Evolutionary conservation across 2,888 invertebrate species (phyloP).

Genomic region (Ceriagrion tenellum): DNA sequence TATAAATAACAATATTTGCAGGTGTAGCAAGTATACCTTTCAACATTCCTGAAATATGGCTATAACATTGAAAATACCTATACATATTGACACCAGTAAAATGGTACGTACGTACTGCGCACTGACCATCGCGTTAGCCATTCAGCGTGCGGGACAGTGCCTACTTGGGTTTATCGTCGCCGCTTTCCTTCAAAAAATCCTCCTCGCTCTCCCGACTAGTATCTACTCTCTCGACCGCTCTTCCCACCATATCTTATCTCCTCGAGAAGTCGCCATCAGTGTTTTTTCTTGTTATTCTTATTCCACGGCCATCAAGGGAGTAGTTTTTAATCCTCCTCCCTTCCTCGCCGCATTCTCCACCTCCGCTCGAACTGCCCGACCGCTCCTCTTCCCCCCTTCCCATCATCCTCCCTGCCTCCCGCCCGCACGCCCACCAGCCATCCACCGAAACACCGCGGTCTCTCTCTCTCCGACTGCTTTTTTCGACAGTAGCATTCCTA

Average conservation of each 20-base stretch:
- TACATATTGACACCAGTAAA: too few species aligned
- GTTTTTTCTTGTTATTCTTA: neutral
- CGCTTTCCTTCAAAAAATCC: neutral
- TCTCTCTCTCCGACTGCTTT: conserved; percentile 5
- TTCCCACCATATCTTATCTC: conserved; percentile 47
- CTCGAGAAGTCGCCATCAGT: conserved; percentile 5
- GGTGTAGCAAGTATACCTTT: too few species aligned
- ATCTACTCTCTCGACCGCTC: neutral
- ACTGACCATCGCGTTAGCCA: neutral
- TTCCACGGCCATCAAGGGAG: conserved; percentile 32
- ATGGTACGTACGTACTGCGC: too few species aligned
- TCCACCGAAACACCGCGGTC: neutral
- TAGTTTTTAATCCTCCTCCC: conserved; percentile 43
- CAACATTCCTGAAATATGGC: too few species aligned
- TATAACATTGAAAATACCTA: too few species aligned
- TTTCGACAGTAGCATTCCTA: conserved; percentile 53
- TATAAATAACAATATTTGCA: too few species aligned
- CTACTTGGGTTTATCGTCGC: neutral
- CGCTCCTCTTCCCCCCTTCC: too few species aligned
- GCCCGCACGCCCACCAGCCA: neutral
- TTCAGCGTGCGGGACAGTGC: neutral
- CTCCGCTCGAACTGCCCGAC: neutral
- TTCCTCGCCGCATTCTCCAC: neutral
- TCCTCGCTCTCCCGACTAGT: neutral
- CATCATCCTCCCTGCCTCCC: neutral